These are phyloP conservation scores for Microtus montanus DNA, from an alignment of 2,113 vertebrate species.

Conservation along the genomic window DNA sequence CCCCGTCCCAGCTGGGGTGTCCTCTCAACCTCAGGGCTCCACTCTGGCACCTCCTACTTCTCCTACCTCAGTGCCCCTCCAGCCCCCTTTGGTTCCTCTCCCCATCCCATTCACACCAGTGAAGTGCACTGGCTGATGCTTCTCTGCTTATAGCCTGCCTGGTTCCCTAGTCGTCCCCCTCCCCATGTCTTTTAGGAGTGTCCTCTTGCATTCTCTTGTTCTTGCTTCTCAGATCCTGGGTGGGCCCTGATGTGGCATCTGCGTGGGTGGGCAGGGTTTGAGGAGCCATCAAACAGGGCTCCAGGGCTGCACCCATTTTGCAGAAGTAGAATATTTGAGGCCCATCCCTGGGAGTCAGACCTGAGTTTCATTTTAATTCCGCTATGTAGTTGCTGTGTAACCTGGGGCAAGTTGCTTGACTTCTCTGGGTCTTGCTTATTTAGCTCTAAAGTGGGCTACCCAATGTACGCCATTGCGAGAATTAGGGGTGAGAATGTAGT, in stretches of 20 bases:
- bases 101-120: neutral
- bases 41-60: neutral
- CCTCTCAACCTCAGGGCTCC: no score
- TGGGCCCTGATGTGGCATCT: neutral
- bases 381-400: neutral
- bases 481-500: neutral
- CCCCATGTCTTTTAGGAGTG: neutral
- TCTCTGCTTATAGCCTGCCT: neutral
- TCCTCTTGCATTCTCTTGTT: neutral
- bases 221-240: neutral
- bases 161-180: neutral
- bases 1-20: neutral
- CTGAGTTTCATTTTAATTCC: neutral
- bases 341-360: neutral
- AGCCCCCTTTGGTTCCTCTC: neutral
- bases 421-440: neutral
- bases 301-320: neutral
- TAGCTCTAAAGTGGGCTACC: neutral
- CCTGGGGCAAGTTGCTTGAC: neutral
- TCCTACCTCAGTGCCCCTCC: neutral
- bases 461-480: neutral
- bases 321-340: neutral
- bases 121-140: neutral
- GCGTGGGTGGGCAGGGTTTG: neutral
- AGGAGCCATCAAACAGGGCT: neutral